These are phyloP conservation scores for Idaea straminata DNA, from an alignment of 2,888 invertebrate species.

Conservation along the genomic window DNA sequence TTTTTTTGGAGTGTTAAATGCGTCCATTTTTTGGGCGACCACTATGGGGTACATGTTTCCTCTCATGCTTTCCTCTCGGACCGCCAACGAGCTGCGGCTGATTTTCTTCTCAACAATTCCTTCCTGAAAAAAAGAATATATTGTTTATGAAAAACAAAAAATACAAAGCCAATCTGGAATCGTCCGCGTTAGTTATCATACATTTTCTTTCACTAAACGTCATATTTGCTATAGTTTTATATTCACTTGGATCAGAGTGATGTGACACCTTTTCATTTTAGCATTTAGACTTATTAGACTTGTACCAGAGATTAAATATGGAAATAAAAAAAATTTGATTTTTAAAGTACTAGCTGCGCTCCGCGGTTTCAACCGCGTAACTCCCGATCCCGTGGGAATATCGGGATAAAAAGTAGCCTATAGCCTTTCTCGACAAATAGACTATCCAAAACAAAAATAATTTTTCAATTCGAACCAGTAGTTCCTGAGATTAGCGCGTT, in stretches of 20 bases:
- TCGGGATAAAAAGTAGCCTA: too few species aligned
- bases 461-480: too few species aligned
- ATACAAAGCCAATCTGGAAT: neutral
- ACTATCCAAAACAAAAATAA: too few species aligned
- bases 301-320: too few species aligned
- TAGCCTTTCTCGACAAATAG: too few species aligned
- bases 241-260: neutral
- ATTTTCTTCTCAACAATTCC: slow-evolving; percentile 72
- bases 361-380: neutral
- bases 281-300: too few species aligned
- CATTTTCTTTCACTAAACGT: neutral
- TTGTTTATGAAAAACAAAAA: neutral
- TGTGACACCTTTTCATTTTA: too few species aligned
- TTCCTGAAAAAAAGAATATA: slow-evolving; percentile 50
- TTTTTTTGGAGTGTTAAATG: slow-evolving; percentile 54
- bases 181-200: neutral
- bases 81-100: slow-evolving; percentile 76
- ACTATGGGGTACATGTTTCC: slow-evolving; percentile 30
- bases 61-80: slow-evolving; percentile 36
- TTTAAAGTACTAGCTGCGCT: too few species aligned
- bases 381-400: too few species aligned
- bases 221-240: neutral
- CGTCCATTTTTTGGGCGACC: slow-evolving; percentile 38
- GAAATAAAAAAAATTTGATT: too few species aligned
- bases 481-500: too few species aligned